These are phyloP conservation scores for Percopsis omiscomaycus DNA, from an alignment of 2,797 vertebrate species.

Conservation along the genomic window DNA sequence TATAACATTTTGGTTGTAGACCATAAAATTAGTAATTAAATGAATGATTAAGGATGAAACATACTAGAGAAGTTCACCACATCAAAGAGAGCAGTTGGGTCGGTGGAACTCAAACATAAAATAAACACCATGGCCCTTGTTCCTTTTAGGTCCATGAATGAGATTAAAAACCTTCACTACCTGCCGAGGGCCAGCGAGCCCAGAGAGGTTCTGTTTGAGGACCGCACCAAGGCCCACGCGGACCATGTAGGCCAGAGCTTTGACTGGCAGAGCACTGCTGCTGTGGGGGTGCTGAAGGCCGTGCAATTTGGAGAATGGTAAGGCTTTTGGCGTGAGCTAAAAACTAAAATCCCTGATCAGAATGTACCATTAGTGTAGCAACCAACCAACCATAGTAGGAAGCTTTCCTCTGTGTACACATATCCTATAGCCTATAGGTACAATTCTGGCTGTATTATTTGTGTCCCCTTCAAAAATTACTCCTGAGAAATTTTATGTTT, in stretches of 20 bases:
- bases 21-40: background rate
- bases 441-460: too few relatives aligned
- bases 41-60: background rate
- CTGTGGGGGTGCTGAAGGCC: conserved; percentile 96
- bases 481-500: too few relatives aligned
- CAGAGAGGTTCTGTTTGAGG: conserved; percentile 96
- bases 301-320: conserved; percentile 97
- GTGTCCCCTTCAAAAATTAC: too few relatives aligned
- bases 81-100: background rate
- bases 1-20: background rate
- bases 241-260: conserved; percentile 98
- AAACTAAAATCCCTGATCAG: background rate
- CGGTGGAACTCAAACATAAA: background rate
- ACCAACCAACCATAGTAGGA: background rate
- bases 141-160: conserved; percentile 90
- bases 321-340: conserved; percentile 10
- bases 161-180: conserved; percentile 98
- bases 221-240: conserved; percentile 93
- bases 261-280: conserved; percentile 99
- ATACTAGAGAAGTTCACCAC: background rate
- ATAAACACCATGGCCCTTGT: background rate
- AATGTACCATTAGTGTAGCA: background rate
- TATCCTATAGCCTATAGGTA: too few relatives aligned
- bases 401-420: too few relatives aligned
- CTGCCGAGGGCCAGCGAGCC: conserved; percentile 94